Base-by-base conservation (phyloP, 2,888 invertebrate genomes). In the Syrphus vitripennis region DNA sequence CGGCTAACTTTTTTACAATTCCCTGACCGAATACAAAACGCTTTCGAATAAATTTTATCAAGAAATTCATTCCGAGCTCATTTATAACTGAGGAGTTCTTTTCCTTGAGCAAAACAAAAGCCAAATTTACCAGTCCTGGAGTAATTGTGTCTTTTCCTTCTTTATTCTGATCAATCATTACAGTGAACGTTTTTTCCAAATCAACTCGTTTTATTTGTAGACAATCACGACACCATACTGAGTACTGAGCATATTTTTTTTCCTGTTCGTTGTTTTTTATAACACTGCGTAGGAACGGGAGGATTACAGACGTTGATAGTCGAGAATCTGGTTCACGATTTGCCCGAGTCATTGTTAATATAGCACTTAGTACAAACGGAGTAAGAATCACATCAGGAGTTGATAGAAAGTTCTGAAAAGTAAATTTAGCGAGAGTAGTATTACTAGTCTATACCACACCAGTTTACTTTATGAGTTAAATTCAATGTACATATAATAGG, bases 351-450 rank as follows among this genome's bases (percentile, higher is more conserved):
- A 92, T 92, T 0, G 91, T 90, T 14, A 95, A 91, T 19, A 95
- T 90, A 14, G 94, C 93, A 79, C 94, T 94, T n/a, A 95, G 90
- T 86, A 95, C 93, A 89, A 95, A 95, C 0, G 95, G 94, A 87
- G 95, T 94, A 31, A 95, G 90, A 53, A 95, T 90, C 69, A 93
- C 93, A 89, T 95, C 94, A 0, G 95, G 95, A 74, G 93, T 93
- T 76, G 93, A 93, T 1, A 92, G 89, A 26, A 94, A 91, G 88
- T 92, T 93, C 93, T 94, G 26, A 92, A 55, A 42, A 34, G 5
- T 16, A n/a, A 31, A 50, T 69, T 42, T 12, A 26, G 21, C 2
- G 9, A n/a, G n/a, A n/a, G n/a, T n/a, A n/a, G n/a, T n/a, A n/a
- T n/a, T n/a, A n/a, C n/a, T n/a, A n/a, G n/a, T n/a, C n/a, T n/a